Evolutionary conservation across 1,140 invertebrate genomes (phyloP).

Genomic region (Xylocopa sonorina): DNA sequence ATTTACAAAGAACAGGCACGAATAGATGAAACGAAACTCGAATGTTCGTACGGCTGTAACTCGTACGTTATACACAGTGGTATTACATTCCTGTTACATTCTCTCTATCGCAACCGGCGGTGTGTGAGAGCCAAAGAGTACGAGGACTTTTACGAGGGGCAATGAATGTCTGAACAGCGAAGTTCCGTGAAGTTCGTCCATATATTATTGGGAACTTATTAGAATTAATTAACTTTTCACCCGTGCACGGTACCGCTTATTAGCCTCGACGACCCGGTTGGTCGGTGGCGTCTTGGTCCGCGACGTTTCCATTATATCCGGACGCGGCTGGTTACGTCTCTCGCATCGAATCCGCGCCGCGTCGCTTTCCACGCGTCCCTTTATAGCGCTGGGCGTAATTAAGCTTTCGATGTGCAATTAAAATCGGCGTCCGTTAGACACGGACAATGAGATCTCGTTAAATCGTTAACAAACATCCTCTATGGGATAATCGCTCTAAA

Average conservation of each 20-base stretch:
- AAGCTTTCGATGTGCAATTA: not conserved
- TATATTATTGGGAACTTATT: constrained; percentile 70
- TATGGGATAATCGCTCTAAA: not conserved
- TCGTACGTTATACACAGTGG: constrained; percentile 29
- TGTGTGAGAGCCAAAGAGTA: constrained; percentile 8
- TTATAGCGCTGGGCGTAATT: not conserved
- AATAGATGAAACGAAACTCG: constrained; percentile 25
- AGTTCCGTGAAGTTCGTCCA: constrained; percentile 34
- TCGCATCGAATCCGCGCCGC: too few relatives aligned
- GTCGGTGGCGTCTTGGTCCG: not conserved
- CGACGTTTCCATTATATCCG: constrained; percentile 16
- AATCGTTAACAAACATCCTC: constrained; percentile 7
- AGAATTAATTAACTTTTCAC: constrained; percentile 75
- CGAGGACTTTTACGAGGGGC: constrained; percentile 61
- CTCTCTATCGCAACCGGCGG: constrained; percentile 29
- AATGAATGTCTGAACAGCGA: constrained; percentile 54
- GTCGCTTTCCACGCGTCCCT: not conserved
- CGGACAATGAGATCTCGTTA: not conserved
- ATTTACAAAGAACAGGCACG: not conserved
- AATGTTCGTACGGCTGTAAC: constrained; percentile 33
- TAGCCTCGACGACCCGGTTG: constrained; percentile 16
- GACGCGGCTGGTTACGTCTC: too few relatives aligned
- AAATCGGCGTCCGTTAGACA: not conserved
- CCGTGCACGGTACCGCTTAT: constrained; percentile 43
- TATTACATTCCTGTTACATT: constrained; percentile 60